These are phyloP conservation scores for Rhynchophorus ferrugineus DNA, from an alignment of 1,140 invertebrate genomes.

Conservation along the genomic window DNA sequence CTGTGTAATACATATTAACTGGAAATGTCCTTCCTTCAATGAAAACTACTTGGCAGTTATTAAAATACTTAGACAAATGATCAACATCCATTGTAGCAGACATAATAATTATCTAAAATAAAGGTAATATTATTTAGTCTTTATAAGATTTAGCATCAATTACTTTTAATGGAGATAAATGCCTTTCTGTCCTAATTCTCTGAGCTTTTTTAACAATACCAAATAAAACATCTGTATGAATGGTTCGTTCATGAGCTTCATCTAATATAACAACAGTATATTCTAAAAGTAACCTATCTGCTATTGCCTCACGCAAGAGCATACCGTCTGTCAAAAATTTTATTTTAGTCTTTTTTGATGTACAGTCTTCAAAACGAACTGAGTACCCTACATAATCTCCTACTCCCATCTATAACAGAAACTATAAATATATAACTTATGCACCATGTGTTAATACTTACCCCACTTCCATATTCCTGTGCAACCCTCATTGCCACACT, in stretches of 20 bases:
- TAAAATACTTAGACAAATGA: constrained; percentile 86
- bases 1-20: constrained; percentile 72
- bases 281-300: constrained; percentile 58
- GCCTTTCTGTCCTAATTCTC: constrained; percentile 55
- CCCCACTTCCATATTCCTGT: constrained; percentile 53
- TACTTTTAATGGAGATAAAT: constrained; percentile 58
- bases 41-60: constrained; percentile 77
- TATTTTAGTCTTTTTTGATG: constrained; percentile 67
- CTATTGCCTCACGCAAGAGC: constrained; percentile 81
- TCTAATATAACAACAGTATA: constrained; percentile 90
- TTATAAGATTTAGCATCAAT: background rate
- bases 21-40: constrained; percentile 83
- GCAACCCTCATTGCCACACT: constrained; percentile 83
- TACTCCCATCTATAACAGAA: constrained; percentile 36
- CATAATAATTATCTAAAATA: constrained; percentile 71
- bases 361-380: constrained; percentile 87
- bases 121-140: background rate
- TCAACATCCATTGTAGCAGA: constrained; percentile 95
- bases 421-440: constrained; percentile 7
- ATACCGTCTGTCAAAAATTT: constrained; percentile 94
- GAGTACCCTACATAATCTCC: constrained; percentile 80
- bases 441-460: constrained; percentile 19
- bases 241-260: constrained; percentile 94
- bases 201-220: constrained; percentile 75
- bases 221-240: constrained; percentile 91